A percentile compares a stretch with the other conserved stretches of the same genome.
These are phyloP conservation scores for Drosophila lacicola DNA, from an alignment of 2,888 invertebrate species.

Conservation along the genomic window DNA sequence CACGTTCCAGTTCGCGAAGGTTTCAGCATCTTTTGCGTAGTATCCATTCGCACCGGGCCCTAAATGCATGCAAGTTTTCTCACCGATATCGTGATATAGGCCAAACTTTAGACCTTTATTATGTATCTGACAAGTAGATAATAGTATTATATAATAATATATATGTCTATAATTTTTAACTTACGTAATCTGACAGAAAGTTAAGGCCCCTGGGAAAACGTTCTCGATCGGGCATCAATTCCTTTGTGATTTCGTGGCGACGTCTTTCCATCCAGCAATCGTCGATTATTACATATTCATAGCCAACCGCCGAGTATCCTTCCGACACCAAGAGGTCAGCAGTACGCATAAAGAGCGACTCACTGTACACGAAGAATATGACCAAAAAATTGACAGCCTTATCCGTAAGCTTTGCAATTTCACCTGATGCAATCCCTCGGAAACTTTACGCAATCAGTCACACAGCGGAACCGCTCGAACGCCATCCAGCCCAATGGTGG, in stretches of 20 bases:
- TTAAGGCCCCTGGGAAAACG: slow-evolving; percentile 91
- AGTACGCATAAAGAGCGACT: slow-evolving; percentile 87
- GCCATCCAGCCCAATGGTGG: slow-evolving; percentile 90
- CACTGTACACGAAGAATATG: slow-evolving; percentile 85
- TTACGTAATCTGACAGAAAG: slow-evolving; percentile 89
- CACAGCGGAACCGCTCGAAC: slow-evolving; percentile 88
- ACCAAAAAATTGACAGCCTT: background rate
- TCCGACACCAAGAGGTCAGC: slow-evolving; percentile 88
- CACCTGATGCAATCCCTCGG: slow-evolving; percentile 88
- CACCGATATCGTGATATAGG: slow-evolving; percentile 91
- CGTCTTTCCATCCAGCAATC: slow-evolving; percentile 91
- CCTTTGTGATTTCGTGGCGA: slow-evolving; percentile 86
- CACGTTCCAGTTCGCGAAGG: slow-evolving; percentile 91
- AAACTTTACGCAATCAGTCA: slow-evolving; percentile 87
- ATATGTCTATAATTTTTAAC: slow-evolving; percentile 53
- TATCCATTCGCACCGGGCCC: slow-evolving; percentile 88
- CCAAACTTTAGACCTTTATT: slow-evolving; percentile 90
- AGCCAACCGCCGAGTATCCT: slow-evolving; percentile 90
- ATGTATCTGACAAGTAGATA: slow-evolving; percentile 87
- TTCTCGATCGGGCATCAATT: slow-evolving; percentile 88
- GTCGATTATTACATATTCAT: slow-evolving; percentile 90
- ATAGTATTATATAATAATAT: background rate
- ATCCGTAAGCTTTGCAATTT: slow-evolving; percentile 11
- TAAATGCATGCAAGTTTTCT: slow-evolving; percentile 89
- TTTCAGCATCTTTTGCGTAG: slow-evolving; percentile 88